Evolutionary conservation across 2,113 vertebrate species (phyloP).

Genomic region (Dolichotis patagonum): DNA sequence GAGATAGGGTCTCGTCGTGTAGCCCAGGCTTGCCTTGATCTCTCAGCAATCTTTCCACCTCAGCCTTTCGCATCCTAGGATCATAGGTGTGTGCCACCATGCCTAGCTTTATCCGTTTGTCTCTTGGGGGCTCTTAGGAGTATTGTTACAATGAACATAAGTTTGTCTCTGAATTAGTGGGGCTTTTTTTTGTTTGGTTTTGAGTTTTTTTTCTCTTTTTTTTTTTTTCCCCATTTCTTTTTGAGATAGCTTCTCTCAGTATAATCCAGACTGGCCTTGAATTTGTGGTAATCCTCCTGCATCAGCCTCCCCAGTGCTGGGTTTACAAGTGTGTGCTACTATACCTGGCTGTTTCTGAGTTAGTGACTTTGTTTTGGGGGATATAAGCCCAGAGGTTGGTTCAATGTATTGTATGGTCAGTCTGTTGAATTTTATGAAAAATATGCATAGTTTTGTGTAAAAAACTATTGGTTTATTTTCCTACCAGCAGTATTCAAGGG

Average conservation of each 20-base stretch:
- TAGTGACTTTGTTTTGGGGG: neutral
- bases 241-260: neutral
- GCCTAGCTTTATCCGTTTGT: neutral
- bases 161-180: neutral
- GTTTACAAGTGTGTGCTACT: neutral
- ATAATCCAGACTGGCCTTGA: neutral
- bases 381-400: neutral
- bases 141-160: neutral
- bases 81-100: neutral
- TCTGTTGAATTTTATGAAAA: neutral
- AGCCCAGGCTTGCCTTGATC: neutral
- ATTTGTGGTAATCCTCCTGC: neutral
- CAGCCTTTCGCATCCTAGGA: neutral
- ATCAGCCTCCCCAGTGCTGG: neutral
- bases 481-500: neutral
- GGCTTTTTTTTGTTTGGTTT: too few relatives aligned
- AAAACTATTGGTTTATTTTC: neutral
- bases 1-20: neutral
- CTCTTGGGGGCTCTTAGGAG: neutral
- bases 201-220: neutral
- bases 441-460: neutral
- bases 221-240: neutral
- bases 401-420: neutral
- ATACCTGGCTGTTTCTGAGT: neutral
- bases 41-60: neutral